Percentiles rank a stretch among this genome's conserved stretches.
These are phyloP conservation scores for Chrysodeixis includens DNA, from an alignment of 2,888 invertebrate species.

Conservation along the genomic window DNA sequence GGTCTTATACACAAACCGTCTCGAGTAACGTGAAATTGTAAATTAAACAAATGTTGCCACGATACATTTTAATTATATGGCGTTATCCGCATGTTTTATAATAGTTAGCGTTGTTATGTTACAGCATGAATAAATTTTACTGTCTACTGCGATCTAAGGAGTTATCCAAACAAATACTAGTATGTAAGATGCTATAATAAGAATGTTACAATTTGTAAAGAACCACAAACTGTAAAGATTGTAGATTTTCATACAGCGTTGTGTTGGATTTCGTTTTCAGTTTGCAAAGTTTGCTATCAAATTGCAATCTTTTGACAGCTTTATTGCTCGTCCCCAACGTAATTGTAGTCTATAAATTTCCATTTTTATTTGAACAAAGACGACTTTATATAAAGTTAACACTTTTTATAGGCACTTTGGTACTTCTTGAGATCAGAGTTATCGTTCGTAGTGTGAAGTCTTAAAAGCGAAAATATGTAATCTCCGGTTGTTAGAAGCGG, in stretches of 20 bases:
- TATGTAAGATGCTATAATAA: slow-evolving; percentile 57
- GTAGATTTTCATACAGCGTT: slow-evolving; percentile 25
- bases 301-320: slow-evolving; percentile 1
- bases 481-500: not conserved
- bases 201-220: slow-evolving; percentile 52
- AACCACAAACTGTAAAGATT: slow-evolving; percentile 35
- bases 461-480: slow-evolving; percentile 7
- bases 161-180: slow-evolving; percentile 57
- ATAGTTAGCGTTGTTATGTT: slow-evolving; percentile 44
- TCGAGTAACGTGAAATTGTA: slow-evolving; percentile 40
- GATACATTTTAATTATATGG: slow-evolving; percentile 47
- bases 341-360: not conserved
- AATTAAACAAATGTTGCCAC: slow-evolving; percentile 42
- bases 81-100: slow-evolving; percentile 27
- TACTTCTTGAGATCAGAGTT: not conserved
- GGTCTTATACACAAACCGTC: slow-evolving; percentile 23
- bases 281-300: not conserved
- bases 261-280: not conserved
- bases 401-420: not conserved
- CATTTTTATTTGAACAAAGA: not conserved
- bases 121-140: slow-evolving; percentile 55
- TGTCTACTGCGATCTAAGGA: slow-evolving; percentile 44
- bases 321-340: not conserved
- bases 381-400: not conserved
- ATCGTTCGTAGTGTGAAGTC: not conserved